Evolutionary conservation across 2,797 vertebrate species (phyloP), one percentile per base, ranked within the genome.

Genomic region (Rhinogobio ventralis): DNA sequence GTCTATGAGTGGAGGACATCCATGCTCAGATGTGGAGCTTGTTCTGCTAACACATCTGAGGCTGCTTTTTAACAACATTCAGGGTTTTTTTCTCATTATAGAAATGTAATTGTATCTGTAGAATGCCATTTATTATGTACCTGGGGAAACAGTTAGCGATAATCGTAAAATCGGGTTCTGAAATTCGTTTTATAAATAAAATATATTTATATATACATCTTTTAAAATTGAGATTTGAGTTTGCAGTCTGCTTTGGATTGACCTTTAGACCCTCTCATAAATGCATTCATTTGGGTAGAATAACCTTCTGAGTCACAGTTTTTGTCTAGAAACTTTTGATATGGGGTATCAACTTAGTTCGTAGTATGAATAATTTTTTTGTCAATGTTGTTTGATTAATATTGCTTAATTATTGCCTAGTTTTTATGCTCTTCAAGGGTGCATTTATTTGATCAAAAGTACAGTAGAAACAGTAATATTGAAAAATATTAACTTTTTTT

Each of bases 1-100:
- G 86, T 76, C 87, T 81, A 88, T 89, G 86, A 91, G 83, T 84
- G 79, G 80, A 81, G 55, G 82, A 77, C 60, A 86, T 81, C 84
- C 80, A 36, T 86, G 77, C 60, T 88, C 71, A 80, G 80, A 85
- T 76, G 60, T 80, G 67, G 66, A 79, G n/a, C 76, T 85, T 85
- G 72, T 88, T 71, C 68, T 51, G 42, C 64, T 62, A 80, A 82
- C 25, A 46, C 46, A 39, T 79, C 66, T 66, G 33, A 82, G 67
- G 82, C 20, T 39, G 45, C 62, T 80, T 81, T 55, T 71, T 57
- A 69, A 69, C 49, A 72, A 60, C n/a, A 46, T 73, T 62, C 53
- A 10, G 28, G 0, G 15, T 60, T 67, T 74, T 62, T 66, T n/a
- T 30, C 46, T 81, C 25, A 81, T 81, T 75, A 75, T 78, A 81